Percentiles rank a stretch among this genome's conserved stretches.
These are phyloP conservation scores for Cyprinodon variegatus DNA, from an alignment of 2,113 vertebrate genomes.

Conservation along the genomic window DNA sequence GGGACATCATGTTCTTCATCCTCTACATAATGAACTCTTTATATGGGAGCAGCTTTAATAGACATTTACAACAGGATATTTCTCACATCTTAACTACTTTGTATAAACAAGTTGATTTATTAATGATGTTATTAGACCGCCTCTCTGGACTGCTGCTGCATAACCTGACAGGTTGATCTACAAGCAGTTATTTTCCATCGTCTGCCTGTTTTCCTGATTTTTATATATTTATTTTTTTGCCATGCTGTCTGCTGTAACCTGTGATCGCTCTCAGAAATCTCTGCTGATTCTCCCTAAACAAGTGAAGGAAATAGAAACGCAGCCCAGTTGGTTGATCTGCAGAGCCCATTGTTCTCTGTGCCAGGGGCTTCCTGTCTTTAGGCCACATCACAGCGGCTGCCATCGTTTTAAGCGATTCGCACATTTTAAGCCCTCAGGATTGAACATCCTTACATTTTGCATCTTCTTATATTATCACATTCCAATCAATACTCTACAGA, in stretches of 20 bases:
- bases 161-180: conserved; percentile 54
- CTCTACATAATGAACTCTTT: neutral
- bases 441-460: neutral
- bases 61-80: too few relatives aligned
- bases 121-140: too few relatives aligned
- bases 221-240: neutral
- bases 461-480: neutral
- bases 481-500: neutral
- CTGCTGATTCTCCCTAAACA: conserved; percentile 27
- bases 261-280: conserved; percentile 8
- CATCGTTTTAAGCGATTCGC: too few relatives aligned
- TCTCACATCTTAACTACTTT: too few relatives aligned
- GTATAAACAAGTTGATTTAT: too few relatives aligned
- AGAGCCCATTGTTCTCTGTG: neutral
- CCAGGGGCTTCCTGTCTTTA: conserved; percentile 10
- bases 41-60: too few relatives aligned
- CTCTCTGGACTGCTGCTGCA: conserved; percentile 7
- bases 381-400: neutral
- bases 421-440: neutral
- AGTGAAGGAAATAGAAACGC: conserved; percentile 16
- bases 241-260: conserved; percentile 1
- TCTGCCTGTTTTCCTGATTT: conserved; percentile 3
- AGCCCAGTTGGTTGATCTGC: neutral
- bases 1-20: neutral
- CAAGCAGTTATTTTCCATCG: conserved; percentile 36